Evolutionary conservation across 1,140 invertebrate genomes (phyloP), one percentile per base, ranked within the genome.

Genomic region (Thaumatotibia leucotreta): DNA sequence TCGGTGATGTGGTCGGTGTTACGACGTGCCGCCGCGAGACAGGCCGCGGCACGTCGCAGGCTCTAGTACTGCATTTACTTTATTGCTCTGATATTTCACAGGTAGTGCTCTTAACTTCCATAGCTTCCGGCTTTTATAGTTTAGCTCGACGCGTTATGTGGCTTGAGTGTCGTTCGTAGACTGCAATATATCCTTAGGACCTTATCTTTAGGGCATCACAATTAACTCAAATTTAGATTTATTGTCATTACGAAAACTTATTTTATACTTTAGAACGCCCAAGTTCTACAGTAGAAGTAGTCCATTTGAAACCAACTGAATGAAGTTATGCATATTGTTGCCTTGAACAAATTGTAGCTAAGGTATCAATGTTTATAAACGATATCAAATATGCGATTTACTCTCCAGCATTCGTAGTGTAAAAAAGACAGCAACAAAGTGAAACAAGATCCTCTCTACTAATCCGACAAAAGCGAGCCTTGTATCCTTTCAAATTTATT

Each of bases 401-500:
- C 83, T 82, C 83, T 80, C 75, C 76, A 73, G 77, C 73, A 75
- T 74, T 83, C 82, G 79, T 83, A 86, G 86, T 88, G 76, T 82
- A 83, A 87, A 81, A 83, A 80, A 84, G 79, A 80, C 84, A 79
- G 79, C 84, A 89, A 90, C 88, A 89, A 91, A 89, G 87, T 89
- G 88, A 89, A 91, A 91, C 88, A 91, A 88, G 86, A 91, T 91
- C 87, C 88, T 85, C 84, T 89, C 84, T 78, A 87, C 88, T 91
- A 91, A 91, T 91, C 87, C 88, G 82, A 91, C 88, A 91, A 91
- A 91, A 89, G 88, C 88, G 86, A 89, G 86, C 85, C 88, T 91
- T 89, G 88, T 89, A 88, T 88, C 88, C 88, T 84, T 91, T 91
- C 88, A 91, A 91, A 91, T 91, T 91, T 91, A 91, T 91, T 89